These are phyloP conservation scores for Sarcophaga peregrina DNA, from an alignment of 1,140 invertebrate genomes.

Conservation along the genomic window DNA sequence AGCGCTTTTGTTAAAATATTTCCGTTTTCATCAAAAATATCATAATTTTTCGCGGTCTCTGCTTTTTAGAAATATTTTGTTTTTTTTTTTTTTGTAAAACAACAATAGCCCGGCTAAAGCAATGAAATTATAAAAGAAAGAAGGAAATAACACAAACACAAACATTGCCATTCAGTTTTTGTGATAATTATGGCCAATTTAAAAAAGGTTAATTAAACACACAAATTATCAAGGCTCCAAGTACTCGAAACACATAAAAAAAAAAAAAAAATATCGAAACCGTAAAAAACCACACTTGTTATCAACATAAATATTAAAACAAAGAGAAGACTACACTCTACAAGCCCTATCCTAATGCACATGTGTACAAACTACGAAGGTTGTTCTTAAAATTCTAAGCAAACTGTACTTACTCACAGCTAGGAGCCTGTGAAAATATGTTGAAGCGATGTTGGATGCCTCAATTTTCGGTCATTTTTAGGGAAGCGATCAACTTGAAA, in stretches of 20 bases:
- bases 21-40: slow-evolving; percentile 25
- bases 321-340: not conserved
- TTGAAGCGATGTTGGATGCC: too few species aligned
- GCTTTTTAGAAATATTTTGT: not conserved
- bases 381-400: too few species aligned
- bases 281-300: not conserved
- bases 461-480: too few species aligned
- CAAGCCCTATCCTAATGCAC: too few species aligned
- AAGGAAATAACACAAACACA: not conserved
- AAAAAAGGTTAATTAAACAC: slow-evolving; percentile 65
- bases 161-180: not conserved
- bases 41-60: slow-evolving; percentile 21
- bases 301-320: not conserved
- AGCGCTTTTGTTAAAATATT: slow-evolving; percentile 37
- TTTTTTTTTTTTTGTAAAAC: too few species aligned
- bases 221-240: not conserved
- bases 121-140: not conserved
- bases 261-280: not conserved
- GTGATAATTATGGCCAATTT: slow-evolving; percentile 58
- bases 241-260: not conserved
- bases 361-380: too few species aligned
- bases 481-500: too few species aligned
- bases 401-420: too few species aligned
- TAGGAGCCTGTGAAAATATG: too few species aligned
- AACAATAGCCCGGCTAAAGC: too few species aligned